These are phyloP conservation scores for Portunus trituberculatus DNA, from an alignment of 1,140 invertebrate genomes.

Conservation along the genomic window DNA sequence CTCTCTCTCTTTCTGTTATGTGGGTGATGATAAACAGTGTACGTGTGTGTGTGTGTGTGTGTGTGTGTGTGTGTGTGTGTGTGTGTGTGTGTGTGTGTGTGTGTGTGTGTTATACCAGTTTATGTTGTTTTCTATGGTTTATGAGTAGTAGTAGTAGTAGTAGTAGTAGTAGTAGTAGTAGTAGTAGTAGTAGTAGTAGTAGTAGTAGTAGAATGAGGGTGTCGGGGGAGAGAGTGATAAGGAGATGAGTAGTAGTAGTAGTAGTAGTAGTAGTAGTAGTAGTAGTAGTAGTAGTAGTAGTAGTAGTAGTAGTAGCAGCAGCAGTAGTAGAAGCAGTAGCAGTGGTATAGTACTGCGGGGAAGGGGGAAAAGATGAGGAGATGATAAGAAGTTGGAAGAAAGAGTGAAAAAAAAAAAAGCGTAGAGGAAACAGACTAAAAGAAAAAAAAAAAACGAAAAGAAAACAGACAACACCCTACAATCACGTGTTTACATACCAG, in stretches of 20 bases:
- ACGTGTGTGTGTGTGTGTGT: not conserved
- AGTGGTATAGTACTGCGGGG: too few species aligned
- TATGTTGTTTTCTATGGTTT: not conserved
- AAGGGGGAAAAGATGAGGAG: too few species aligned
- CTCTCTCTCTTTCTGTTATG: not conserved
- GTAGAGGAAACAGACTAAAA: too few species aligned
- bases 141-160: not conserved
- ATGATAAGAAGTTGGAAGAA: too few species aligned
- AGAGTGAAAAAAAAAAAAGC: too few species aligned
- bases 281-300: not conserved
- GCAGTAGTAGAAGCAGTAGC: too few species aligned
- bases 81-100: too few species aligned
- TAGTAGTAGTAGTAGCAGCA: not conserved
- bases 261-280: slow-evolving; percentile 12
- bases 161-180: slow-evolving; percentile 23
- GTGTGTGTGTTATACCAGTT: too few species aligned
- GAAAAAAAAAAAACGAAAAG: too few species aligned
- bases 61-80: not conserved
- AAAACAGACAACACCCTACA: too few species aligned
- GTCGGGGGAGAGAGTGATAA: too few species aligned
- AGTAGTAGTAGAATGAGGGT: not conserved
- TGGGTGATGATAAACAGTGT: not conserved
- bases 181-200: not conserved
- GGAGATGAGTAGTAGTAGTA: slow-evolving; percentile 23
- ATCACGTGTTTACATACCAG: too few species aligned